phyloP scores from a whole-genome alignment of 2,113 vertebrate genomes.

The Spea bombifrons region DNA sequence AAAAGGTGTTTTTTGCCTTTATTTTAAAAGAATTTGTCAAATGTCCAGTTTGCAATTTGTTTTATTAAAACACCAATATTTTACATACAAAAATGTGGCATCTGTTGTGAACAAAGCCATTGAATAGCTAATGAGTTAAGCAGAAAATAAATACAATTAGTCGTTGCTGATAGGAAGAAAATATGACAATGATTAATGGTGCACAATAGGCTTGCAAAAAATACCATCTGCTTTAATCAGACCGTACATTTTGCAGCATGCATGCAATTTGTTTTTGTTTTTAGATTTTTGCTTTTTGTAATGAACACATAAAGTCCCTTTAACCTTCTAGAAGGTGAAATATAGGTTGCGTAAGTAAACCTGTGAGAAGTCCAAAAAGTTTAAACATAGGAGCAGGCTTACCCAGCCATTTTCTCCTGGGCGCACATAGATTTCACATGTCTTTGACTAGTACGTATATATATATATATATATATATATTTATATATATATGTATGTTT shows the following conservation, averaged over 20 bases:
- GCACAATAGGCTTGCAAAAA: conserved; percentile 28
- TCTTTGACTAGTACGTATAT: too few species aligned
- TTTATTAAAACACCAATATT: conserved; percentile 13
- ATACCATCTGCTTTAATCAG: conserved; percentile 41
- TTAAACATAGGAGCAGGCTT: too few species aligned
- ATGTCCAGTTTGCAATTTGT: neutral
- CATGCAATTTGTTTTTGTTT: conserved; percentile 1
- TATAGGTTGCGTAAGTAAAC: too few species aligned
- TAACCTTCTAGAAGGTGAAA: conserved; percentile 24
- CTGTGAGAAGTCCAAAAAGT: too few species aligned
- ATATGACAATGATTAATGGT: conserved; percentile 46
- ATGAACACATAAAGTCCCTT: neutral
- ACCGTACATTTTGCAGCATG: conserved; percentile 23
- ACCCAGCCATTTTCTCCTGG: too few species aligned
- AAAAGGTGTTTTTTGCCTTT: too few species aligned
- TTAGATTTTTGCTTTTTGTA: neutral
- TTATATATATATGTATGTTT: too few species aligned
- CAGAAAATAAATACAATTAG: conserved; percentile 45
- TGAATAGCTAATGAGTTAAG: conserved; percentile 43
- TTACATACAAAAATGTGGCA: conserved; percentile 31
- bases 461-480: too few species aligned
- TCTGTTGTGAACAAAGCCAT: conserved; percentile 37
- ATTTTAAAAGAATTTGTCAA: neutral
- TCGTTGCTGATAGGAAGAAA: conserved; percentile 35
- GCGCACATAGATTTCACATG: too few species aligned